Conservation (phyloP, 1,140 invertebrate genomes). For the Heliconius himera region DNA sequence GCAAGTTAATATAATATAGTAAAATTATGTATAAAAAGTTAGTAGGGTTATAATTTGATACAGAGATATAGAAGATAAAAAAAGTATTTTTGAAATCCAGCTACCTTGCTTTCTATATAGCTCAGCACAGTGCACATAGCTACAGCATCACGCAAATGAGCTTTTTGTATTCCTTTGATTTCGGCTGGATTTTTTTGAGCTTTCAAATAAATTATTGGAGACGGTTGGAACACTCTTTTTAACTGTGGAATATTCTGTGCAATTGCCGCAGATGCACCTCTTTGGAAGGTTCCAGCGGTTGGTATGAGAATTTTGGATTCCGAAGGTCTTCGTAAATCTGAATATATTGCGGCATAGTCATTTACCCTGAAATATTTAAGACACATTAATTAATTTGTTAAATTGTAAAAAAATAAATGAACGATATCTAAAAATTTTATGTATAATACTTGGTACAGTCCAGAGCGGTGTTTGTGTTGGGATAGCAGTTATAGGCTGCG, state of each 20-base stretch:
- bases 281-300: slow-evolving; percentile 85
- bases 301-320: slow-evolving; percentile 87
- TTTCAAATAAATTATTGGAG: slow-evolving; percentile 91
- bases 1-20: too few species aligned
- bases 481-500: slow-evolving; percentile 83
- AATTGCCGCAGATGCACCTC: slow-evolving; percentile 90
- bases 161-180: slow-evolving; percentile 92
- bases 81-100: not conserved
- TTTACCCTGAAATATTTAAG: slow-evolving; percentile 81
- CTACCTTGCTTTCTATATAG: slow-evolving; percentile 87
- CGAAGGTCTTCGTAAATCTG: slow-evolving; percentile 86
- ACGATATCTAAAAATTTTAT: not conserved
- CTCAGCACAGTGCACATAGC: slow-evolving; percentile 95
- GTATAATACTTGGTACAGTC: slow-evolving; percentile 85
- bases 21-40: too few species aligned
- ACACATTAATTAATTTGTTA: not conserved
- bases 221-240: slow-evolving; percentile 83
- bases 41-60: too few species aligned
- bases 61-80: too few species aligned
- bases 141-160: slow-evolving; percentile 92
- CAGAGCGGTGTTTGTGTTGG: slow-evolving; percentile 43
- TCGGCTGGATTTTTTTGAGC: slow-evolving; percentile 93
- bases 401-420: not conserved
- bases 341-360: slow-evolving; percentile 87
- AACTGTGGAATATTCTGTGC: slow-evolving; percentile 84